Percentiles rank a stretch among this genome's conserved stretches.
These are phyloP conservation scores for Orthonevra nobilis DNA, from an alignment of 2,888 invertebrate species.

Conservation along the genomic window DNA sequence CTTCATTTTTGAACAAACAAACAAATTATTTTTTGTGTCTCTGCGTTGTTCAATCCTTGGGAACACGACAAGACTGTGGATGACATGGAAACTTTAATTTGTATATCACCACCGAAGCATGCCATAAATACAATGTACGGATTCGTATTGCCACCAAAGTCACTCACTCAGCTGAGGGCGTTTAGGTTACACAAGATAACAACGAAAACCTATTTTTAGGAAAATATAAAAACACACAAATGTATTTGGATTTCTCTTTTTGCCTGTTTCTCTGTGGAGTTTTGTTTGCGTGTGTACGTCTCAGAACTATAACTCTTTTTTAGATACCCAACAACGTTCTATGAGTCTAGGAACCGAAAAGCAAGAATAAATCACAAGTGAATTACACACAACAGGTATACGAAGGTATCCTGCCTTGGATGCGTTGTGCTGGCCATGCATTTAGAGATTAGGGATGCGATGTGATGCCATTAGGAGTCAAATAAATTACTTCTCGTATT, in stretches of 20 bases:
- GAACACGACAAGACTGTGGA: constrained; percentile 27
- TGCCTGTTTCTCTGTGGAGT: constrained; percentile 7
- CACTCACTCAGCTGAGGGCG: constrained; percentile 52
- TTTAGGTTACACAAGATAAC: constrained; percentile 25
- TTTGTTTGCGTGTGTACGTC: constrained; percentile 5
- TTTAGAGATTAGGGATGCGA: constrained; percentile 29
- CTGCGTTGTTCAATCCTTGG: constrained; percentile 11
- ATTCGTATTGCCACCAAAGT: constrained; percentile 30
- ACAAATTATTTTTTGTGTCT: background rate
- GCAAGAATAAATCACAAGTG: constrained; percentile 45
- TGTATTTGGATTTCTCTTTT: constrained; percentile 22
- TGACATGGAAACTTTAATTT: constrained; percentile 34
- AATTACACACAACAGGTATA: constrained; percentile 50
- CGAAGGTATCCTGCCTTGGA: background rate
- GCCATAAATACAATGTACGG: constrained; percentile 41
- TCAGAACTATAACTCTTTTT: constrained; percentile 43
- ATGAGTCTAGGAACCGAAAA: constrained; percentile 24
- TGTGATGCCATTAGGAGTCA: constrained; percentile 39
- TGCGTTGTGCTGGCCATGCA: constrained; percentile 10
- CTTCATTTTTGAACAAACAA: constrained; percentile 23
- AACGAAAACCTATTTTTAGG: constrained; percentile 50
- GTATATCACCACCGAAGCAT: constrained; percentile 40
- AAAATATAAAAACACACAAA: background rate
- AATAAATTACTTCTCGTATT: constrained; percentile 53
- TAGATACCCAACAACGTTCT: constrained; percentile 39